Evolutionary conservation across 1,140 invertebrate species (phyloP).

Genomic region (Dreissena rostriformis): DNA sequence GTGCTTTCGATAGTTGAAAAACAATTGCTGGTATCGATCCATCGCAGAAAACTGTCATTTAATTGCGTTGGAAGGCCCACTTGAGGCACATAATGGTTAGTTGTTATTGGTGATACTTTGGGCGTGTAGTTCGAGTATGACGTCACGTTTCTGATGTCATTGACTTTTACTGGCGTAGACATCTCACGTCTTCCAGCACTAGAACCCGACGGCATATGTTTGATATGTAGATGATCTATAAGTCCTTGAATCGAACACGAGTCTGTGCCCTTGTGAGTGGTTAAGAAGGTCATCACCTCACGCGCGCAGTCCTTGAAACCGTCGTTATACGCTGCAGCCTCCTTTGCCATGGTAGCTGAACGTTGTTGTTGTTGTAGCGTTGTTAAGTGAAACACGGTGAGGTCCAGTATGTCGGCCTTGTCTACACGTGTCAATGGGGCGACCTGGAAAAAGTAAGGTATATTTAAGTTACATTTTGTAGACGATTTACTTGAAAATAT

Average conservation of each 20-base stretch:
- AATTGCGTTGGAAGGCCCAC: too few relatives aligned
- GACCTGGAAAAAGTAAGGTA: conserved; percentile 13
- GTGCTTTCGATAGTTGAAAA: too few relatives aligned
- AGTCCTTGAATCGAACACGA: background rate
- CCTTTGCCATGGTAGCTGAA: conserved; percentile 10
- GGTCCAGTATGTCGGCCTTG: conserved; percentile 37
- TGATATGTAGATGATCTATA: conserved; percentile 16
- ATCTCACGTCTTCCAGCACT: too few relatives aligned
- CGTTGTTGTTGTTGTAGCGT: conserved; percentile 30
- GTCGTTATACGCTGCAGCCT: conserved; percentile 10
- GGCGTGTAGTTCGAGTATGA: background rate
- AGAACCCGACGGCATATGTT: background rate
- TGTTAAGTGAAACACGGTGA: conserved; percentile 20
- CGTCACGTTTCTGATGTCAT: background rate
- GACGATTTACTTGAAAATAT: too few relatives aligned
- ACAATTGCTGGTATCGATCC: too few relatives aligned
- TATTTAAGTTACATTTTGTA: too few relatives aligned
- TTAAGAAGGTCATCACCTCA: conserved; percentile 8
- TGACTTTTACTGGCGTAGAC: background rate
- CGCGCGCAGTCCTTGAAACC: conserved; percentile 27
- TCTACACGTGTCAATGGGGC: conserved; percentile 30
- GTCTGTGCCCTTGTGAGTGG: too few relatives aligned
- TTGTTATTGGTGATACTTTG: background rate
- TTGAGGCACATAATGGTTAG: too few relatives aligned
- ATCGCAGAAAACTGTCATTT: too few relatives aligned